phyloP scores from a whole-genome alignment of 2,888 invertebrate genomes.

The Dusona sp. region DNA sequence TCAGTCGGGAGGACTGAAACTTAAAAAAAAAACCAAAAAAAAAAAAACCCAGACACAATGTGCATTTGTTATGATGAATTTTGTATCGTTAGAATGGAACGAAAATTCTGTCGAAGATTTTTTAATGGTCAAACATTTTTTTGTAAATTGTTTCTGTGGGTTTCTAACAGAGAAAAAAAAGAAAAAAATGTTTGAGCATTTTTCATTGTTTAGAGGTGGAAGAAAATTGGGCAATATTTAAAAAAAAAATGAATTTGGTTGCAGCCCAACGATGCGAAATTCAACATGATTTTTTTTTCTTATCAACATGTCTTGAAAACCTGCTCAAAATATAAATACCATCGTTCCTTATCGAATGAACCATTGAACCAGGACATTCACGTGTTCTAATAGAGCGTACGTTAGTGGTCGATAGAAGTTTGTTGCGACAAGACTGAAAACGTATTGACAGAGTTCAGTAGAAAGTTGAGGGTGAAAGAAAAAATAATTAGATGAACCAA shows the following conservation, averaged over 20 bases:
- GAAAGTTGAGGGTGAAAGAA: constrained; percentile 24
- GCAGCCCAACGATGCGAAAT: background rate
- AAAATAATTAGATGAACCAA: background rate
- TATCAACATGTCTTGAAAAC: constrained; percentile 43
- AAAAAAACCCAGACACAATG: constrained; percentile 4
- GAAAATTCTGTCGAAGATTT: background rate
- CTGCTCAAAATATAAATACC: constrained; percentile 36
- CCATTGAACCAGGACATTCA: constrained; percentile 55
- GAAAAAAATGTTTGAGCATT: constrained; percentile 8
- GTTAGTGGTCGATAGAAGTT: constrained; percentile 17
- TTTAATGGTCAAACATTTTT: background rate
- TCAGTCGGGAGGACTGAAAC: constrained; percentile 19
- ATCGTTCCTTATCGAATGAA: constrained; percentile 48
- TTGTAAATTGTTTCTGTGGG: background rate
- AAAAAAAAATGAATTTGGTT: background rate
- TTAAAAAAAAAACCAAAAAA: background rate
- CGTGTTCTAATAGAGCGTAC: constrained; percentile 46
- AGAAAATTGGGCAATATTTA: background rate
- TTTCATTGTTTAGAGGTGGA: background rate
- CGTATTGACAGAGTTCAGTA: constrained; percentile 36
- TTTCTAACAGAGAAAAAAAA: background rate
- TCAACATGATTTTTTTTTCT: background rate
- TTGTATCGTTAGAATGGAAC: background rate
- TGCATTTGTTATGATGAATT: constrained; percentile 2
- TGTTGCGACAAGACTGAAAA: constrained; percentile 17